These are phyloP conservation scores for Archivesica marissinica DNA, from an alignment of 1,140 invertebrate species.

Conservation along the genomic window DNA sequence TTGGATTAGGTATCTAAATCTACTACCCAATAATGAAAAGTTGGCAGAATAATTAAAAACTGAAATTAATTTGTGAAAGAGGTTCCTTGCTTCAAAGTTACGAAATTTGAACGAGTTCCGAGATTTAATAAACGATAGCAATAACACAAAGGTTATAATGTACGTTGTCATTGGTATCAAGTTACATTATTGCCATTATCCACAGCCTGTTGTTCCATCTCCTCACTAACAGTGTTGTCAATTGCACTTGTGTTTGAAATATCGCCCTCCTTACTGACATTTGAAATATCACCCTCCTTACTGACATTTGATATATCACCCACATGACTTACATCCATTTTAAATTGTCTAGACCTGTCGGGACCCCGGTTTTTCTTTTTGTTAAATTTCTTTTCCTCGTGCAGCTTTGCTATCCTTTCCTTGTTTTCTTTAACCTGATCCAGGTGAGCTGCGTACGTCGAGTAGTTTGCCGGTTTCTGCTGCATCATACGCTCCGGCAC, in stretches of 20 bases:
- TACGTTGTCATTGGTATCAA: too few species aligned
- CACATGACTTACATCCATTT: conserved; percentile 68
- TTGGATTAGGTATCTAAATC: too few species aligned
- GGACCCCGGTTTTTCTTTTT: conserved; percentile 19
- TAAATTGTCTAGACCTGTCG: conserved; percentile 51
- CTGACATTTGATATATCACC: background rate
- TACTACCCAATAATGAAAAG: too few species aligned
- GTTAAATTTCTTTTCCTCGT: conserved; percentile 18
- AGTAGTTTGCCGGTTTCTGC: conserved; percentile 74
- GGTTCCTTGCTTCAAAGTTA: too few species aligned
- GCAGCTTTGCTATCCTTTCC: conserved; percentile 27
- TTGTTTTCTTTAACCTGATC: conserved; percentile 42
- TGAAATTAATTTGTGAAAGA: too few species aligned
- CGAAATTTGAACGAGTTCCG: too few species aligned
- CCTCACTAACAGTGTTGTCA: conserved; percentile 14
- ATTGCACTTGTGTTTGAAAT: background rate
- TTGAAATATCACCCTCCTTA: conserved; percentile 3
- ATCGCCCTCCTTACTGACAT: background rate
- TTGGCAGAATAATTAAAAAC: too few species aligned
- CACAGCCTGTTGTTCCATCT: conserved; percentile 16
- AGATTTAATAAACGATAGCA: too few species aligned
- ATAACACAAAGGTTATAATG: too few species aligned
- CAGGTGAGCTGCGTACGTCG: conserved; percentile 76
- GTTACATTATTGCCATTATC: conserved; percentile 16
- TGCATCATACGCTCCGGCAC: conserved; percentile 83